Conservation (phyloP, 2,888 invertebrate genomes). For the Phytoseiulus persimilis region DNA sequence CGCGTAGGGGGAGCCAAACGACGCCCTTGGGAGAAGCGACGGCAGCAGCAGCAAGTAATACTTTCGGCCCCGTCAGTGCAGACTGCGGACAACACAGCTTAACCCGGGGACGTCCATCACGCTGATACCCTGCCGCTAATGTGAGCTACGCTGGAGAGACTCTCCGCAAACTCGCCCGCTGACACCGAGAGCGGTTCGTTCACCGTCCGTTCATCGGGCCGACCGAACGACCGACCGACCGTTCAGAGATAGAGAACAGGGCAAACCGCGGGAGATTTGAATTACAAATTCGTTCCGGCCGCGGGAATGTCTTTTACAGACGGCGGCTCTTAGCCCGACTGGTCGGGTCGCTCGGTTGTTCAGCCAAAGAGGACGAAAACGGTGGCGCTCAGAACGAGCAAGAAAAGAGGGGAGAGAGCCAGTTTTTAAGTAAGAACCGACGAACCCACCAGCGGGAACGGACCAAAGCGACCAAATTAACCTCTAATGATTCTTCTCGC, state of each 20-base stretch:
- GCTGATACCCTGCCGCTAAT: background rate
- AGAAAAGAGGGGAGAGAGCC: background rate
- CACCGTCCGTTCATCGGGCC: background rate
- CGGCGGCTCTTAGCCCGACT: background rate
- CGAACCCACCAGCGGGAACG: background rate
- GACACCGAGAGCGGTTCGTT: background rate
- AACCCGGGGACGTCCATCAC: background rate
- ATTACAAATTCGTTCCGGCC: conserved; percentile 24
- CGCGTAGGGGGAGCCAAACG: background rate
- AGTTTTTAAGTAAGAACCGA: background rate
- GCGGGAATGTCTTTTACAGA: conserved; percentile 36
- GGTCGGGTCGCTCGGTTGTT: background rate
- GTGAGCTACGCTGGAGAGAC: background rate
- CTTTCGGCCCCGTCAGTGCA: conserved; percentile 6
- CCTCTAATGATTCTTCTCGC: background rate
- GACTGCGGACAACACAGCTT: background rate
- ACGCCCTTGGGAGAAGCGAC: conserved; percentile 25
- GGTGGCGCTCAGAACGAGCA: background rate
- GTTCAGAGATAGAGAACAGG: background rate
- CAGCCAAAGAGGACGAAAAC: background rate
- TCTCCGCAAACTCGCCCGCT: background rate
- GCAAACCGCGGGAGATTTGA: conserved; percentile 34
- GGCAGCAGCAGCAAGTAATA: conserved; percentile 31
- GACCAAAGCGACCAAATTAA: background rate
- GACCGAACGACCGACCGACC: background rate